Percentiles rank a stretch among this genome's conserved stretches.
These are phyloP conservation scores for Kuschelorhynchus macadamiae DNA, from an alignment of 2,888 invertebrate species.

Conservation along the genomic window DNA sequence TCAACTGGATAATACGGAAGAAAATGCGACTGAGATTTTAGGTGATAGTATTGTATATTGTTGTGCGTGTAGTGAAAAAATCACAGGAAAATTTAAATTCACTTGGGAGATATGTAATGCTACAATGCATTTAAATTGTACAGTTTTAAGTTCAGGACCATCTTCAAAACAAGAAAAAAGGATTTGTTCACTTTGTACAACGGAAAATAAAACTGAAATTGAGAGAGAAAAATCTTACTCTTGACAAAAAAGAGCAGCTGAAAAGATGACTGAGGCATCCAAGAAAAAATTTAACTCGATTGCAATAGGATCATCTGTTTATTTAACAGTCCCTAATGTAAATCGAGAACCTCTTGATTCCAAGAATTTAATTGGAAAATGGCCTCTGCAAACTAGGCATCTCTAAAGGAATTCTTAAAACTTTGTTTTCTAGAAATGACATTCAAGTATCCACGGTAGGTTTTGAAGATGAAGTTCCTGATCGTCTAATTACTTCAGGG, in stretches of 20 bases:
- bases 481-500: constrained; percentile 17
- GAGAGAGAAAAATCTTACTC: constrained; percentile 35
- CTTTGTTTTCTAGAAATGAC: no score
- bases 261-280: constrained; percentile 38
- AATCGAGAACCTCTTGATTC: constrained; percentile 38
- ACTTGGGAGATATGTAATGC: constrained; percentile 28
- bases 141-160: constrained; percentile 42
- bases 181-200: no score
- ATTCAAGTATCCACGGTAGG: no score
- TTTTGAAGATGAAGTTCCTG: no score
- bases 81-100: constrained; percentile 18
- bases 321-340: constrained; percentile 25
- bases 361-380: constrained; percentile 38
- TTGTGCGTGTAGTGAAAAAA: constrained; percentile 25
- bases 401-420: no score
- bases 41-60: constrained; percentile 24
- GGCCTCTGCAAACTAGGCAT: constrained; percentile 4
- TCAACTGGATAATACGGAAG: constrained; percentile 16
- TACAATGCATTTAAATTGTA: constrained; percentile 43
- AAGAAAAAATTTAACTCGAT: constrained; percentile 15
- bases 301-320: constrained; percentile 10
- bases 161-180: no score
- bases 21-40: constrained; percentile 16
- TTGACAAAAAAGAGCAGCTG: constrained; percentile 40
- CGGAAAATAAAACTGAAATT: constrained; percentile 15